Conservation (phyloP, 2,113 vertebrate species). For the Drymodes brunneopygia region DNA sequence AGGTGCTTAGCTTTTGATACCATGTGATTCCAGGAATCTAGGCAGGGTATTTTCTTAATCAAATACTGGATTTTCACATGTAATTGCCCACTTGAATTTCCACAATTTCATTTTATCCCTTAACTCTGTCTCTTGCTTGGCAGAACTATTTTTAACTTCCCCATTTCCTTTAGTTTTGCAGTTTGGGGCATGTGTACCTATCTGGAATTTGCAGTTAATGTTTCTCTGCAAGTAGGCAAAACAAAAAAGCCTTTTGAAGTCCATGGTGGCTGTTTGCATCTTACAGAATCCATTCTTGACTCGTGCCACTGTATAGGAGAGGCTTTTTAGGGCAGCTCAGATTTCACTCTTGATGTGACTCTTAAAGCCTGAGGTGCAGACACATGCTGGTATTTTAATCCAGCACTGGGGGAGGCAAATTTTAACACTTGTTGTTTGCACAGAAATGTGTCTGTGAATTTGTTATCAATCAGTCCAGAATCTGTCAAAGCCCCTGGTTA, state of each 20-base stretch:
- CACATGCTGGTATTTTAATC: background rate
- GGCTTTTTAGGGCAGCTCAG: background rate
- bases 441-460: background rate
- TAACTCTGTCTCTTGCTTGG: background rate
- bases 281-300: background rate
- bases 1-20: slow-evolving; percentile 57
- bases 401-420: background rate
- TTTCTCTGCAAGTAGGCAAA: background rate
- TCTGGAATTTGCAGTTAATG: background rate
- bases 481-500: background rate
- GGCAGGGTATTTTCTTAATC: slow-evolving; percentile 50
- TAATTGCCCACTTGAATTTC: slow-evolving; percentile 16
- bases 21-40: slow-evolving; percentile 29
- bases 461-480: background rate
- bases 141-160: background rate
- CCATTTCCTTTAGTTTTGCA: background rate
- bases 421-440: background rate
- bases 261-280: background rate
- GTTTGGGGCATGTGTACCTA: background rate
- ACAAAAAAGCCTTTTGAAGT: background rate
- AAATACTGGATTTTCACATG: background rate
- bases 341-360: background rate
- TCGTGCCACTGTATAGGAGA: background rate
- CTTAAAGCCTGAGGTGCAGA: background rate
- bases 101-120: background rate